Base-by-base conservation (phyloP, 1,140 invertebrate genomes). In the Orchesella cincta region DNA sequence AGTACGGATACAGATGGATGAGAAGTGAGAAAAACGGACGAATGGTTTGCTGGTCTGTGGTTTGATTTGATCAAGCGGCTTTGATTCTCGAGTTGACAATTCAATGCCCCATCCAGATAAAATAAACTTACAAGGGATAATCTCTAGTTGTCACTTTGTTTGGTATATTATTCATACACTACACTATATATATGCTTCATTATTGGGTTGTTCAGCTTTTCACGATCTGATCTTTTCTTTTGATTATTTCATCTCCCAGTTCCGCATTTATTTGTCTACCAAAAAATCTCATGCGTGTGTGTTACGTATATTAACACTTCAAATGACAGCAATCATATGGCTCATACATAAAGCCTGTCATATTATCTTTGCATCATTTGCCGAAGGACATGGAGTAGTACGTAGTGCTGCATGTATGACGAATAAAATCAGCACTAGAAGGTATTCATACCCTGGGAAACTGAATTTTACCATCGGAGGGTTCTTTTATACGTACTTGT, bases 401-500 rank as follows among this genome's bases (percentile, higher is more conserved):
- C 39, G 39, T 46, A 46, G 20, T 46, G 39, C 8, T 12, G 3
- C 54, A 23, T n/a, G 54, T 26, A 57, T n/a, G 54, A 57, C 12
- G 54, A 26, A 57, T 5, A 26, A 26, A 57, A 57, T n/a, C 3
- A 23, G 54, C n/a, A 57, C 54, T 57, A 18, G 54, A 57, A 57
- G n/a, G 14, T 23, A 57, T 57, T 57, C 54, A 57, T 57, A 57
- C 23, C 54, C 54, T 57, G 54, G 54, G 54, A 57, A 57, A n/a
- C n/a, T 57, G 26, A 57, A 57, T 57, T 16, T 57, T 16, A n/a
- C n/a, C n/a, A n/a, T n/a, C n/a, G 54, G 3, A 18, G 54, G 54
- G 54, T 57, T 12, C 54, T 57, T 3, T 46, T 46, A 18, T 46
- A 5, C 18, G 39, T 46, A 46, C 18, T 8, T 18, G 39, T 46